A percentile compares a stretch with the other conserved stretches of the same genome.
Conservation (phyloP, 2,888 invertebrate species). For the Drosophila yooni region DNA sequence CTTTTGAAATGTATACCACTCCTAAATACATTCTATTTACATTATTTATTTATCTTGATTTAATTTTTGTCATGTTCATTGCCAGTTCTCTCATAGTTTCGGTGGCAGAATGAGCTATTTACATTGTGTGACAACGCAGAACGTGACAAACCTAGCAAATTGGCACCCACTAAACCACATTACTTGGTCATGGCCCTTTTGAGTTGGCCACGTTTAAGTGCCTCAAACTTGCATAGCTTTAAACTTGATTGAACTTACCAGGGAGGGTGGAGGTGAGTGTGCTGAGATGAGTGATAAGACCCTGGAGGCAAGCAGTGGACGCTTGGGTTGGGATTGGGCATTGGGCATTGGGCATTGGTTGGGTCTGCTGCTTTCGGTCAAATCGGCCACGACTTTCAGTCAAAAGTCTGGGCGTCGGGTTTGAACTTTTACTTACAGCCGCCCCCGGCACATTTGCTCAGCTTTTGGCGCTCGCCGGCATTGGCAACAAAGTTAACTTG, state of each 20-base stretch:
- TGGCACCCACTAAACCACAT: constrained; percentile 70
- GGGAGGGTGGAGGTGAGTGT: background rate
- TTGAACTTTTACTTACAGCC: constrained; percentile 62
- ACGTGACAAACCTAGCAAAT: constrained; percentile 66
- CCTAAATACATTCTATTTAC: background rate
- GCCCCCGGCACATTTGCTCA: constrained; percentile 35
- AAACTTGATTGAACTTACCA: constrained; percentile 56
- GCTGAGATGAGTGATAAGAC: constrained; percentile 55
- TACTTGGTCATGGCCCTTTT: constrained; percentile 53
- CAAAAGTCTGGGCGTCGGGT: constrained; percentile 68
- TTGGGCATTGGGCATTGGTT: constrained; percentile 5
- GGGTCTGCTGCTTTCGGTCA: constrained; percentile 13
- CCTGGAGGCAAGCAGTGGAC: constrained; percentile 31
- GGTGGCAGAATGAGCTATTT: constrained; percentile 52
- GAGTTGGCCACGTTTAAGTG: constrained; percentile 51
- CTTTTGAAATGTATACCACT: background rate
- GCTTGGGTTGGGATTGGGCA: background rate
- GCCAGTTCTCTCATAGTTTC: constrained; percentile 45
- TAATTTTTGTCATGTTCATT: constrained; percentile 16
- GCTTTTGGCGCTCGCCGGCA: constrained; percentile 59
- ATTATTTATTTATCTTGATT: constrained; percentile 21
- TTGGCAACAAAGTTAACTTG: constrained; percentile 78
- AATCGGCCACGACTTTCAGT: constrained; percentile 40
- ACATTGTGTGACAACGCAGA: constrained; percentile 49
- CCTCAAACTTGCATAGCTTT: constrained; percentile 49